Evolutionary conservation across 2,113 vertebrate genomes (phyloP).

Genomic region (Oxyura jamaicensis): DNA sequence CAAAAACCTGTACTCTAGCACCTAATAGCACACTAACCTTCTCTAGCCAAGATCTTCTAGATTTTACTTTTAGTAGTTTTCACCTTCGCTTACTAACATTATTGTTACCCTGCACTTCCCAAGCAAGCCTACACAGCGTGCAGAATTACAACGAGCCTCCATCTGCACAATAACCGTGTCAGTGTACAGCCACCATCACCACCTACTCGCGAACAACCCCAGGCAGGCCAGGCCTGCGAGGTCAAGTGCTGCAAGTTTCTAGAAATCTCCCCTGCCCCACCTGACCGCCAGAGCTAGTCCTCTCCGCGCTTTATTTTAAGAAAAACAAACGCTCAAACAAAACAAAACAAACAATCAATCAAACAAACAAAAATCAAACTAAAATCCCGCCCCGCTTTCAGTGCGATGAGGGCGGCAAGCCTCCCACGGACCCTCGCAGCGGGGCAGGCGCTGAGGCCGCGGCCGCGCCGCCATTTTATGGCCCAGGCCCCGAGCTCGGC

Average conservation of each 20-base stretch:
- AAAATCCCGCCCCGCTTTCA: no score
- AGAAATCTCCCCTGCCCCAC: background rate
- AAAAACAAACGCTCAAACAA: background rate
- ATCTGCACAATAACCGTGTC: rapidly evolving
- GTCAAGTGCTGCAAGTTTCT: background rate
- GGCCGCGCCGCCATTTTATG: background rate
- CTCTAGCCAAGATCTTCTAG: background rate
- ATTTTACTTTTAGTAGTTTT: background rate
- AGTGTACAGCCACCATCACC: rapidly evolving
- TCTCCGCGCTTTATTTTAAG: background rate
- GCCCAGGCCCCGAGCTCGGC: background rate
- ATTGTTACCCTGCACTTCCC: rapidly evolving
- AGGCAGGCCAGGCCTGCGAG: rapidly evolving
- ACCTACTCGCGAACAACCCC: rapidly evolving
- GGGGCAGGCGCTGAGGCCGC: background rate
- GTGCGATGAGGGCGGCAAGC: no score
- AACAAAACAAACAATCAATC: no score
- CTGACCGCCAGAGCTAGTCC: background rate
- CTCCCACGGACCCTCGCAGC: no score
- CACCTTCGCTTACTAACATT: rapidly evolving
- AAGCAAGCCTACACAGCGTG: rapidly evolving
- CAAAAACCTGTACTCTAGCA: rapidly evolving
- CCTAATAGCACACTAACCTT: rapidly evolving
- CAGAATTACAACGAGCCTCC: rapidly evolving
- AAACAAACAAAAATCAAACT: no score